Conservation (phyloP, 2,113 vertebrate genomes). For the Microcebus lehilahytsara region DNA sequence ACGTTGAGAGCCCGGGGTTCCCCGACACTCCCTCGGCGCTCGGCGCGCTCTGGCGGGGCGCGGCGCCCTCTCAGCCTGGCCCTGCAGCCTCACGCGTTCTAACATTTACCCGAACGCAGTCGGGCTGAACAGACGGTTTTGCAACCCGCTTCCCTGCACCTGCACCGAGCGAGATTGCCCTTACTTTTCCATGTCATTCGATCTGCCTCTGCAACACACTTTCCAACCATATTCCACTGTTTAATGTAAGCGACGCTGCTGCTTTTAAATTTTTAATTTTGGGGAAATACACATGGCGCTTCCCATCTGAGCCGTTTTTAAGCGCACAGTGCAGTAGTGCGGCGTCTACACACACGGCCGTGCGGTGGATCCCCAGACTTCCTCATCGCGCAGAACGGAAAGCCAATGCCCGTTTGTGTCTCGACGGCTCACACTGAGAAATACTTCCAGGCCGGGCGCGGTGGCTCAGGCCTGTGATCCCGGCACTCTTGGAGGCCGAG, state of each 20-base stretch:
- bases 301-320: accelerated
- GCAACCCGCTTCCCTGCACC: background rate
- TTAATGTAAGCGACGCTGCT: accelerated
- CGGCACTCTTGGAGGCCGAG: too few relatives aligned
- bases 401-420: background rate
- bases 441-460: background rate
- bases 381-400: background rate
- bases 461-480: too few relatives aligned
- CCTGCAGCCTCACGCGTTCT: accelerated
- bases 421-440: background rate
- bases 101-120: background rate
- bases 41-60: accelerated
- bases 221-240: background rate
- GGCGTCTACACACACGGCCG: accelerated
- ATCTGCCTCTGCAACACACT: background rate
- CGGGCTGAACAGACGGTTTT: accelerated
- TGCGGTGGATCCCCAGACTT: accelerated
- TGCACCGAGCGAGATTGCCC: accelerated
- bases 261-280: background rate
- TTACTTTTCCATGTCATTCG: background rate
- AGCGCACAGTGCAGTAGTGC: accelerated
- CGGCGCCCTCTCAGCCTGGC: background rate
- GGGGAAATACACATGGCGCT: accelerated
- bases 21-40: accelerated
- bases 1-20: accelerated